phyloP scores from a whole-genome alignment of 1,140 invertebrate species.

The Drosophila funebris region DNA sequence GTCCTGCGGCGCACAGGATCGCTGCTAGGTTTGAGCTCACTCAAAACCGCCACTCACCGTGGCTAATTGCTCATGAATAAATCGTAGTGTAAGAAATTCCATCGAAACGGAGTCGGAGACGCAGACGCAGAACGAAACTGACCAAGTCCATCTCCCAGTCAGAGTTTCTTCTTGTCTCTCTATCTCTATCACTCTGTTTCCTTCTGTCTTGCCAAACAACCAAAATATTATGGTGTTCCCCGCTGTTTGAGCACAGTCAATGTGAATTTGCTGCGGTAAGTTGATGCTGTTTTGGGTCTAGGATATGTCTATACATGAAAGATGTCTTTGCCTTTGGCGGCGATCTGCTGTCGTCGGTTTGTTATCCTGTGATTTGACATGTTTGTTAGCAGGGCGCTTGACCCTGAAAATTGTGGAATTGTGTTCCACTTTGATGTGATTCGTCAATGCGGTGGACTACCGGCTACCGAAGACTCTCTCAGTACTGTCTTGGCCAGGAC shows the following conservation, averaged over 20 bases:
- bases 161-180: background rate
- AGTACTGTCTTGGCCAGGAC: background rate
- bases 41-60: conserved; percentile 70
- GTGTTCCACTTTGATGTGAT: conserved; percentile 83
- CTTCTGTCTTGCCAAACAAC: conserved; percentile 54
- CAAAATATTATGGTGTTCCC: conserved; percentile 83
- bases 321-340: conserved; percentile 54
- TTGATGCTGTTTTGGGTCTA: conserved; percentile 59
- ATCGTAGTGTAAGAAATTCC: conserved; percentile 58
- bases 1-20: conserved; percentile 55
- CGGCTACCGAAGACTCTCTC: conserved; percentile 58
- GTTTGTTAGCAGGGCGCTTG: conserved; percentile 69
- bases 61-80: conserved; percentile 76
- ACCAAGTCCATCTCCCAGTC: background rate
- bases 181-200: conserved; percentile 1
- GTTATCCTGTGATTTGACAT: conserved; percentile 71
- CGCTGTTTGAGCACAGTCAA: conserved; percentile 72
- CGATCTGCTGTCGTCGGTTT: conserved; percentile 57
- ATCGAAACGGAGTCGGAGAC: conserved; percentile 37
- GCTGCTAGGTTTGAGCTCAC: conserved; percentile 20
- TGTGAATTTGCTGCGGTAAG: conserved; percentile 80
- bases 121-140: background rate
- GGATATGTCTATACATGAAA: background rate
- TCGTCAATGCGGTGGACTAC: conserved; percentile 78
- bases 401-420: conserved; percentile 63